Conservation (phyloP, 2,888 invertebrate species). For the Ametastegia equiseti region DNA sequence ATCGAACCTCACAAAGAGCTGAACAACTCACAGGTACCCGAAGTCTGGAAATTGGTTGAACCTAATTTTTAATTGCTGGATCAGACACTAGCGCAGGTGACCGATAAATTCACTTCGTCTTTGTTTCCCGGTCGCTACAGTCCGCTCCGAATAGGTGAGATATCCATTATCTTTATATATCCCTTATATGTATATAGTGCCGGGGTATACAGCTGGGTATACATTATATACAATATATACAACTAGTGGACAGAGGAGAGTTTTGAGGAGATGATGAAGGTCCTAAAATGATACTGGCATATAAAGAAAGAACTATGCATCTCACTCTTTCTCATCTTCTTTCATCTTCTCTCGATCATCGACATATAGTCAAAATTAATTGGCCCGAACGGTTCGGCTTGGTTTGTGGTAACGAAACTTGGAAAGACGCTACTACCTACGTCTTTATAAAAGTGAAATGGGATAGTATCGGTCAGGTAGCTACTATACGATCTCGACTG, state of each 20-base stretch:
- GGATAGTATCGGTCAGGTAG: not conserved
- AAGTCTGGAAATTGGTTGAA: not conserved
- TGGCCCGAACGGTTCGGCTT: constrained; percentile 16
- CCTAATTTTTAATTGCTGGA: not conserved
- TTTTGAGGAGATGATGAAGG: constrained; percentile 13
- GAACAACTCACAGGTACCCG: too few species aligned
- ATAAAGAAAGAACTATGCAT: too few species aligned
- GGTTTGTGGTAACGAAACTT: not conserved
- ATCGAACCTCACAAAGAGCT: too few species aligned
- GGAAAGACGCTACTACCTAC: too few species aligned
- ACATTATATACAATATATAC: too few species aligned
- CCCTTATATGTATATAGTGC: not conserved
- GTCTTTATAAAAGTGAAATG: not conserved
- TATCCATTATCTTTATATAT: constrained; percentile 27
- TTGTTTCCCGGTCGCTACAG: not conserved
- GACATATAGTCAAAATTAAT: constrained; percentile 13
- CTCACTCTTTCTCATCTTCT: too few species aligned
- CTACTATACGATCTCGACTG: not conserved
- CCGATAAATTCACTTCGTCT: constrained; percentile 10
- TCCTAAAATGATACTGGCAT: constrained; percentile 22
- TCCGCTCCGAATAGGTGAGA: not conserved
- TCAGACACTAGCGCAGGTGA: not conserved
- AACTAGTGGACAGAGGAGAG: not conserved
- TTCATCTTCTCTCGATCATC: not conserved
- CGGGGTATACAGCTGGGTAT: not conserved